These are phyloP conservation scores for Musca domestica DNA, from an alignment of 1,140 invertebrate genomes.

Conservation along the genomic window DNA sequence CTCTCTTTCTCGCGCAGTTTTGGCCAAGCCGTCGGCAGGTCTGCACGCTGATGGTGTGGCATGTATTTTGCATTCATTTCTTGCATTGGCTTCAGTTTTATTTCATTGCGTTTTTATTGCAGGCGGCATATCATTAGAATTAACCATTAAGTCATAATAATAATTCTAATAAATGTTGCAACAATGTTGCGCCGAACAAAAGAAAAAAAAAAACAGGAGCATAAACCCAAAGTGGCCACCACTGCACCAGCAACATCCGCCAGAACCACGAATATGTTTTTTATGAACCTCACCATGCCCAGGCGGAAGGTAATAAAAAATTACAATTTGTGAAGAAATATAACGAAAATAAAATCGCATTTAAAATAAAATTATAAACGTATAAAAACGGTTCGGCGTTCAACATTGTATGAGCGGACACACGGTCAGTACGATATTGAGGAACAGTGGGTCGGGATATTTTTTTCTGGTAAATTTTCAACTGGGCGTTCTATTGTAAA, in stretches of 20 bases:
- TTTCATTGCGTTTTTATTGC: constrained; percentile 24
- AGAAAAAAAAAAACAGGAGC: neutral
- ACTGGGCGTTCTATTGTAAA: too few relatives aligned
- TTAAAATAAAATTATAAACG: constrained; percentile 15
- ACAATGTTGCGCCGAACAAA: constrained; percentile 37
- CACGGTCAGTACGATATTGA: too few relatives aligned
- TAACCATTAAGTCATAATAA: constrained; percentile 54
- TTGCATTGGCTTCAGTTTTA: constrained; percentile 30
- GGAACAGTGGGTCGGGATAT: too few relatives aligned
- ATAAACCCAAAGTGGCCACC: constrained; percentile 1
- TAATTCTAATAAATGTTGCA: constrained; percentile 50
- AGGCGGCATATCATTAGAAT: constrained; percentile 52
- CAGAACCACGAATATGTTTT: constrained; percentile 1
- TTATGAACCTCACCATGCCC: neutral
- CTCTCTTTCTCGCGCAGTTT: too few relatives aligned
- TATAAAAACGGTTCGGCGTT: neutral
- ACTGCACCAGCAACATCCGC: constrained; percentile 31
- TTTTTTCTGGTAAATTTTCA: too few relatives aligned
- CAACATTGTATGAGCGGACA: too few relatives aligned
- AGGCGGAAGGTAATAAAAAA: neutral
- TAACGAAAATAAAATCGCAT: constrained; percentile 13
- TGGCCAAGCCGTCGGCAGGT: constrained; percentile 28
- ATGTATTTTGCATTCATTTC: constrained; percentile 4
- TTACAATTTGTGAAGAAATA: constrained; percentile 15
- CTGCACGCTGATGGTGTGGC: neutral